Evolutionary conservation across 2,797 vertebrate species (phyloP).

Genomic region (Tauraco hartlaubi): DNA sequence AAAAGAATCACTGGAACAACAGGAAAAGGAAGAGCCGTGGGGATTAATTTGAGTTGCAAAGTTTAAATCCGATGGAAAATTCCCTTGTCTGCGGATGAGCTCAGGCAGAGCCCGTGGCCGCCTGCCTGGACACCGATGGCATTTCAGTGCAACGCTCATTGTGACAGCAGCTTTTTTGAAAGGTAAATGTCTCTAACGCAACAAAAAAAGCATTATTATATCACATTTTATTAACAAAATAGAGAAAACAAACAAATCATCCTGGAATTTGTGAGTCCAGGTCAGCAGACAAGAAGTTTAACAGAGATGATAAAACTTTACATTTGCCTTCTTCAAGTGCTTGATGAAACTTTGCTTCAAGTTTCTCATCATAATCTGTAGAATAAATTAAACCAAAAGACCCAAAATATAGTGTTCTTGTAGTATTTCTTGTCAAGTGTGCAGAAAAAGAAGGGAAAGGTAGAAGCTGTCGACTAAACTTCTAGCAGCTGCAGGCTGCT

Average conservation of each 20-base stretch:
- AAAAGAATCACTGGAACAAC: neutral
- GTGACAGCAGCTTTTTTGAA: neutral
- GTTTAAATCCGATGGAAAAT: neutral
- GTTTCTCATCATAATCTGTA: neutral
- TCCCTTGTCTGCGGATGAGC: neutral
- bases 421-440: neutral
- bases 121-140: neutral
- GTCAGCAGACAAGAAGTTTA: neutral
- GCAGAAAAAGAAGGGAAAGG: neutral
- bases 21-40: neutral
- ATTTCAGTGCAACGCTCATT: neutral
- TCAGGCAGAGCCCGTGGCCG: neutral
- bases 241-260: neutral
- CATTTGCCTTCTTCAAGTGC: neutral
- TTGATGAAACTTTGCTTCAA: neutral
- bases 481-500: neutral
- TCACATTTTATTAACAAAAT: neutral
- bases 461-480: neutral
- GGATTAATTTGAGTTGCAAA: neutral
- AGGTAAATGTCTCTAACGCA: neutral
- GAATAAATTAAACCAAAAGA: neutral
- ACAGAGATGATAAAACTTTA: neutral
- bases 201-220: neutral
- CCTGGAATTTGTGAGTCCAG: neutral
- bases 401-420: accelerated